Percentiles rank a stretch among this genome's conserved stretches.
These are phyloP conservation scores for Hydrophis major DNA, from an alignment of 2,797 vertebrate species.

Conservation along the genomic window DNA sequence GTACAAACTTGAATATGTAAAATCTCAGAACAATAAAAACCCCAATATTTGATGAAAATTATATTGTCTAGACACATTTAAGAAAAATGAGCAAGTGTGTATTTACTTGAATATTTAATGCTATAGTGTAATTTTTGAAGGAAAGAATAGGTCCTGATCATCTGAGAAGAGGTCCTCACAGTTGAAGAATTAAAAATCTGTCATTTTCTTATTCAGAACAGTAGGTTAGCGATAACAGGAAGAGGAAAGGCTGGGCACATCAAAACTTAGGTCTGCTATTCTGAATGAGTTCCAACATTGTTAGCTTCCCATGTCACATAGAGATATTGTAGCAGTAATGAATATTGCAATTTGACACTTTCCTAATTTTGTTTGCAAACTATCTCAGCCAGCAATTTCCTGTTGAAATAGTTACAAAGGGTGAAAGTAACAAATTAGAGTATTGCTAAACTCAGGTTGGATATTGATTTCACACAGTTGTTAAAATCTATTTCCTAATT, in stretches of 20 bases:
- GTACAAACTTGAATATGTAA: not conserved
- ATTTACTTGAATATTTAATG: not conserved
- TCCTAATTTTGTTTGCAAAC: not conserved
- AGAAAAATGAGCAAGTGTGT: not conserved
- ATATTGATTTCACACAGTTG: not conserved
- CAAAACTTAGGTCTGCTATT: not conserved
- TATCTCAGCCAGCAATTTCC: not conserved
- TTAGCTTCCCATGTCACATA: not conserved
- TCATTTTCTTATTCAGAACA: not conserved
- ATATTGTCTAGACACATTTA: no score
- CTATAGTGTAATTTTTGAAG: not conserved
- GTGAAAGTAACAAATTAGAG: not conserved
- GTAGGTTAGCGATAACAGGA: not conserved
- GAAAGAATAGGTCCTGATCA: not conserved
- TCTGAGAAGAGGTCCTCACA: not conserved
- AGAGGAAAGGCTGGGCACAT: not conserved
- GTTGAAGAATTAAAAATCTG: no score
- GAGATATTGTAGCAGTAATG: not conserved
- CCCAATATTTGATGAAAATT: not conserved
- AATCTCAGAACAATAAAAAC: not conserved
- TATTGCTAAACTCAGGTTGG: not conserved
- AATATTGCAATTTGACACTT: not conserved
- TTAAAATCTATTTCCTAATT: not conserved
- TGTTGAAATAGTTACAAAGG: not conserved
- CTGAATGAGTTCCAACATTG: not conserved